Evolutionary conservation across 2,888 invertebrate genomes (phyloP).

Genomic region (Yponomeuta plumbellus): DNA sequence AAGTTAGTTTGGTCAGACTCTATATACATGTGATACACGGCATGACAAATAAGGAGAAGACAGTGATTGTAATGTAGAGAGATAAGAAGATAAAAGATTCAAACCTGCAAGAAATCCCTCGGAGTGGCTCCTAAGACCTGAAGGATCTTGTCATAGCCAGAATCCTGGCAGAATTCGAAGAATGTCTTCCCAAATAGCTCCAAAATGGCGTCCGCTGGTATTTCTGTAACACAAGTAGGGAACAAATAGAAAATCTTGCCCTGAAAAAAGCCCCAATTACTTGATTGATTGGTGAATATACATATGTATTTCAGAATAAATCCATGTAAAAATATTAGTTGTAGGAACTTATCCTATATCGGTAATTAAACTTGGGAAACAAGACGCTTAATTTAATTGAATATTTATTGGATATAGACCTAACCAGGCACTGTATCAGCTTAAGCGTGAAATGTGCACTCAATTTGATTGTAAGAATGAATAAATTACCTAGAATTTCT

Average conservation of each 20-base stretch:
- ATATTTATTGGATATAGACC: no score
- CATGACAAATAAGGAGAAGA: no score
- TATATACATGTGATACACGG: no score
- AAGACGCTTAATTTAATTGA: no score
- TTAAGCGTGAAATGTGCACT: no score
- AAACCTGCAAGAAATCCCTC: conserved; percentile 93
- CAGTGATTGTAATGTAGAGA: no score
- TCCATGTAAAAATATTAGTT: no score
- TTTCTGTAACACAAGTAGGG: conserved; percentile 77
- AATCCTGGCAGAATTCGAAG: conserved; percentile 97
- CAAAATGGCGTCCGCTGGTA: conserved; percentile 91
- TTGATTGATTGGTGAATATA: background rate
- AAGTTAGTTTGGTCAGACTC: no score
- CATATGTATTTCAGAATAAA: background rate
- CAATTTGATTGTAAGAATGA: background rate
- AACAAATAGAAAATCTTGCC: background rate
- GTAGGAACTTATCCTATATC: no score
- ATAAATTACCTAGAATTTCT: conserved; percentile 88
- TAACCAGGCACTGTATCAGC: no score
- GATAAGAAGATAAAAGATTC: no score
- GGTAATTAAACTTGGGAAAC: no score
- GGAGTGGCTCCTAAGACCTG: conserved; percentile 96
- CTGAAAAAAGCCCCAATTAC: background rate
- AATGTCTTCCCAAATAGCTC: conserved; percentile 96
- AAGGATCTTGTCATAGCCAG: conserved; percentile 96